These are phyloP conservation scores for Mythimna albipuncta DNA, from an alignment of 2,888 invertebrate genomes.

Conservation along the genomic window DNA sequence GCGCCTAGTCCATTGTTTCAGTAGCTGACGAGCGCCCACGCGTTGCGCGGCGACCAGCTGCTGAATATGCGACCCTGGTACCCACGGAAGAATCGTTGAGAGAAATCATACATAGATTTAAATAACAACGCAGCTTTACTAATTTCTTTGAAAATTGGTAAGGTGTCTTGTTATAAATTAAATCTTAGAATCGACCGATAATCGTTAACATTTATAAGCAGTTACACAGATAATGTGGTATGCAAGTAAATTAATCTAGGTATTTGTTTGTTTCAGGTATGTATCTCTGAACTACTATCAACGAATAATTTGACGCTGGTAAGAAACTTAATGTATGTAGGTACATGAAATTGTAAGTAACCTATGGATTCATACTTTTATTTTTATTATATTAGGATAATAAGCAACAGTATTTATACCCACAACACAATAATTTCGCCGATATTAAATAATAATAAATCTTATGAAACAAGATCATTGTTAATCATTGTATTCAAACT, in stretches of 20 bases:
- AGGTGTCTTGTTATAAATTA: conserved; percentile 3
- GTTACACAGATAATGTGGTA: not conserved
- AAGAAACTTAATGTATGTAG: not conserved
- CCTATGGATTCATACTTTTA: too few relatives aligned
- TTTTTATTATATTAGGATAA: too few relatives aligned
- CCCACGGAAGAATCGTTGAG: not conserved
- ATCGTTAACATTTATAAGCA: not conserved
- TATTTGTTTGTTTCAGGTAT: conserved; percentile 46
- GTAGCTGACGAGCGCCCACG: conserved; percentile 37
- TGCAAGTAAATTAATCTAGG: not conserved
- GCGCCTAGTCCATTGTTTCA: conserved; percentile 45
- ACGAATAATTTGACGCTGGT: not conserved
- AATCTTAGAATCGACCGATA: conserved; percentile 1
- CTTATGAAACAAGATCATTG: not conserved
- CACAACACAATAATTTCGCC: too few relatives aligned
- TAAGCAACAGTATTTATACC: too few relatives aligned
- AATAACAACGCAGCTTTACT: conserved; percentile 8
- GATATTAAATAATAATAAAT: too few relatives aligned
- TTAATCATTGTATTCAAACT: not conserved
- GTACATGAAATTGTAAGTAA: conserved; percentile 2
- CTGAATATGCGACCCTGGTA: conserved; percentile 26
- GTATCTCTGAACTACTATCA: not conserved
- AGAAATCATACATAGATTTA: conserved; percentile 17
- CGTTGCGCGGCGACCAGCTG: conserved; percentile 13
- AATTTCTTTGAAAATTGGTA: conserved; percentile 6